Conservation (phyloP, 2,113 vertebrate species). For the Murina feae region DNA sequence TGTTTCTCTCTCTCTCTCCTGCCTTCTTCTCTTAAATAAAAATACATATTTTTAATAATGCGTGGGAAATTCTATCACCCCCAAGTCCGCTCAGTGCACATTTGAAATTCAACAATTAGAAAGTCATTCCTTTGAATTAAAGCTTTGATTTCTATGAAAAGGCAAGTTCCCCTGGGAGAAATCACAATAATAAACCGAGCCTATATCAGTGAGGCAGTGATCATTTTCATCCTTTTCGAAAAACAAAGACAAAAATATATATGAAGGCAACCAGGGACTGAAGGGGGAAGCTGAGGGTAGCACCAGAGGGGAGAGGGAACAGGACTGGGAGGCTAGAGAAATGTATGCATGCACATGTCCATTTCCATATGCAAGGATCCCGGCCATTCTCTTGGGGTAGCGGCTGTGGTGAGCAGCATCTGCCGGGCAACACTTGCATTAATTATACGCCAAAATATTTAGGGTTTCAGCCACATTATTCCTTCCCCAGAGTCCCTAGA, state of each 20-base stretch:
- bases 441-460: conserved; percentile 60
- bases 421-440: conserved; percentile 11
- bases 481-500: conserved; percentile 47
- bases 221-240: not conserved
- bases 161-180: not conserved
- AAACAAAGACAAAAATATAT: conserved; percentile 24
- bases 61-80: not conserved
- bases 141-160: not conserved
- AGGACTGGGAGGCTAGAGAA: not conserved
- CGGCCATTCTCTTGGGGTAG: not conserved
- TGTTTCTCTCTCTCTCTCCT: too few species aligned
- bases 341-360: not conserved
- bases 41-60: not conserved
- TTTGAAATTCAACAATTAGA: not conserved
- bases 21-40: too few species aligned
- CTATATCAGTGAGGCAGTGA: not conserved
- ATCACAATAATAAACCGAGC: not conserved
- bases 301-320: not conserved
- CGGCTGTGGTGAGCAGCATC: conserved; percentile 24
- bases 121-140: not conserved
- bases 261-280: not conserved
- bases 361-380: conserved; percentile 9
- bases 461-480: conserved; percentile 70
- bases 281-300: not conserved
- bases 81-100: not conserved